Conservation (phyloP, 2,888 invertebrate genomes). For the Melolontha melolontha region DNA sequence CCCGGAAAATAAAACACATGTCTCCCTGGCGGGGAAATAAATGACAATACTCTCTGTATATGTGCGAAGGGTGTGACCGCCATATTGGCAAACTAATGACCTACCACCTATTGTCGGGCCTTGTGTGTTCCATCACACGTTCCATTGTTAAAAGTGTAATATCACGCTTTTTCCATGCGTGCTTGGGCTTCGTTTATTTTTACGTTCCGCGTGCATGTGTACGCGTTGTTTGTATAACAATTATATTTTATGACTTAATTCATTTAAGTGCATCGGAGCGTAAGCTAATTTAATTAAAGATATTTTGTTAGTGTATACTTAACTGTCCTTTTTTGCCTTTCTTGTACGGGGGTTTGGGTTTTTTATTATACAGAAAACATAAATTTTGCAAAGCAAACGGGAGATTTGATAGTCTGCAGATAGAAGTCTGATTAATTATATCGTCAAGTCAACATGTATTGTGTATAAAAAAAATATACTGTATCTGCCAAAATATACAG, state of each 20-base stretch:
- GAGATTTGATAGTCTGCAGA: no score
- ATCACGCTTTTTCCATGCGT: conserved; percentile 53
- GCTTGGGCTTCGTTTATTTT: conserved; percentile 52
- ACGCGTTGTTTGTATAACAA: conserved; percentile 52
- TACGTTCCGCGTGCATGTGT: conserved; percentile 40
- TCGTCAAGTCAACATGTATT: no score
- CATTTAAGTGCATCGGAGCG: conserved; percentile 54
- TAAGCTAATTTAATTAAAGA: conserved; percentile 54
- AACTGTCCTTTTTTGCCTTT: conserved; percentile 13
- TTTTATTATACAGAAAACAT: background rate
- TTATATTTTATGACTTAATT: conserved; percentile 58
- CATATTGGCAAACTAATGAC: conserved; percentile 55
- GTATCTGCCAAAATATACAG: no score
- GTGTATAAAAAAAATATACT: no score
- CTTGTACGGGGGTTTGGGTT: background rate
- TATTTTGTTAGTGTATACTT: conserved; percentile 14
- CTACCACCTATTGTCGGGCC: conserved; percentile 53
- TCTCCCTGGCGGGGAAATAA: conserved; percentile 43
- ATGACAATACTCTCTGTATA: conserved; percentile 43
- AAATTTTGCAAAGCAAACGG: background rate
- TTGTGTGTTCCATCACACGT: conserved; percentile 50
- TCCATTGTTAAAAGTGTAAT: conserved; percentile 54
- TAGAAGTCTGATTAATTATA: no score
- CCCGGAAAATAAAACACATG: conserved; percentile 40
- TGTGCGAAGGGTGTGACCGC: conserved; percentile 47